Evolutionary conservation across 2,888 invertebrate species (phyloP).

Genomic region (Phasia obesa): DNA sequence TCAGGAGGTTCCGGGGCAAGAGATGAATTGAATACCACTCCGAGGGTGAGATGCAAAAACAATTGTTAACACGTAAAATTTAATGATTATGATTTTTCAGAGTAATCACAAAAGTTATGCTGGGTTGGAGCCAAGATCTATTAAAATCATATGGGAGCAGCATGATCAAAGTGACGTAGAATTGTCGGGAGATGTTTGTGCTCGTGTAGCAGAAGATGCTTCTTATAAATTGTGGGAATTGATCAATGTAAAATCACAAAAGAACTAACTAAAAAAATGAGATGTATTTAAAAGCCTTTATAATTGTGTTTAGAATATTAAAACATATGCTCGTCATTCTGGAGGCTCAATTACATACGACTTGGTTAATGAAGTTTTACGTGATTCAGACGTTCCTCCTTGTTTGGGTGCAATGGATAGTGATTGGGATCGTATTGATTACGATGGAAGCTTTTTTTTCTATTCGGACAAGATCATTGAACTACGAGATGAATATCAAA

Average conservation of each 20-base stretch:
- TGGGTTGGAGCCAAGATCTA: slow-evolving; percentile 79
- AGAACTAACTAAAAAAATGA: not conserved
- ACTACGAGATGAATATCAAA: slow-evolving; percentile 81
- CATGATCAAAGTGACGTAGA: slow-evolving; percentile 81
- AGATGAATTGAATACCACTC: slow-evolving; percentile 71
- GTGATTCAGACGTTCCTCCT: slow-evolving; percentile 81
- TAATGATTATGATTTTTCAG: slow-evolving; percentile 68
- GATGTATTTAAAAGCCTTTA: not conserved
- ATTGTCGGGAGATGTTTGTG: slow-evolving; percentile 79
- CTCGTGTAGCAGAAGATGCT: slow-evolving; percentile 81
- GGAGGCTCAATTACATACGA: slow-evolving; percentile 81
- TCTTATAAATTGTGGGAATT: slow-evolving; percentile 82
- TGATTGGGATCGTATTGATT: slow-evolving; percentile 81
- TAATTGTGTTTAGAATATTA: slow-evolving; percentile 78
- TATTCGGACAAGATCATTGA: slow-evolving; percentile 81
- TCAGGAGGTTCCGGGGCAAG: slow-evolving; percentile 51
- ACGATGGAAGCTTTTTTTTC: slow-evolving; percentile 80
- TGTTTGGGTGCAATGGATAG: slow-evolving; percentile 80
- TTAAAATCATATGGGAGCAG: slow-evolving; percentile 82
- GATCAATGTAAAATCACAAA: slow-evolving; percentile 77
- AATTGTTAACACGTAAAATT: not conserved
- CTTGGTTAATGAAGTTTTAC: slow-evolving; percentile 82
- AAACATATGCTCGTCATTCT: slow-evolving; percentile 81
- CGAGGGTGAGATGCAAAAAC: slow-evolving; percentile 57
- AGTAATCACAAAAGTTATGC: slow-evolving; percentile 78